Base-by-base conservation (phyloP, 2,888 invertebrate species). In the Idaea dimidiata region DNA sequence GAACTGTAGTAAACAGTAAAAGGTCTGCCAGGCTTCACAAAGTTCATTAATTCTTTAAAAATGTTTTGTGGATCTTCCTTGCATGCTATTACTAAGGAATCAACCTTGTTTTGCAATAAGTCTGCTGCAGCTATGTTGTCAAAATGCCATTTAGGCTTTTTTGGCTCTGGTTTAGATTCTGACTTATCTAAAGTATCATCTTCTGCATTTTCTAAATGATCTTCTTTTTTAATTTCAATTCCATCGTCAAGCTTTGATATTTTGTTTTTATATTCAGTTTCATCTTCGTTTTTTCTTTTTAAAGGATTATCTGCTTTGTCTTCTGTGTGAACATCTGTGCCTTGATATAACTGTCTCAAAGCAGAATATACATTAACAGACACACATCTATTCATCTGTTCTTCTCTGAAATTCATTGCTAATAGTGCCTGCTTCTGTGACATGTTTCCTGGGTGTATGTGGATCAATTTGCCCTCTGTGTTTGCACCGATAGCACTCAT, bases 41-140 rank as follows among this genome's bases (percentile, higher is more conserved):
- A 97, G n/a, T 94, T 93, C 32, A 97, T 77, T 18, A 99, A 88
- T 59, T 95, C 94, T 72, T 95, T 94, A 24, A 97, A 93, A 68
- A 99, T 95, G 73, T 95, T 96, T 8, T 95, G 87, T 0, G 99
- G 98, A 88, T 99, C 97, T 82, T 97, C 97, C 83, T 96, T 97
- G 62, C 96, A 95, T 1, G 96, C 95, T 67, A 99, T 94, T 1
- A 96, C 93, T 61, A 98, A 88, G 6, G 96, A 95, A 86, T 97
- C 96, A 67, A 96, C 94, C 88, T 95, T 95, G 0, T 85, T 80
- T 59, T 91, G 88, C 67, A 97, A 87, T 54, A 95, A 77, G 62
- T 93, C 88, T 55, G 95, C 93, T 1, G 96, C 96, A 60, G 90
- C 87, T 73, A 94, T 94, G 76, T 96, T 96, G 59, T 95, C 95